Base-by-base conservation (phyloP, 2,888 invertebrate genomes). In the Drosophila tanythrix region DNA sequence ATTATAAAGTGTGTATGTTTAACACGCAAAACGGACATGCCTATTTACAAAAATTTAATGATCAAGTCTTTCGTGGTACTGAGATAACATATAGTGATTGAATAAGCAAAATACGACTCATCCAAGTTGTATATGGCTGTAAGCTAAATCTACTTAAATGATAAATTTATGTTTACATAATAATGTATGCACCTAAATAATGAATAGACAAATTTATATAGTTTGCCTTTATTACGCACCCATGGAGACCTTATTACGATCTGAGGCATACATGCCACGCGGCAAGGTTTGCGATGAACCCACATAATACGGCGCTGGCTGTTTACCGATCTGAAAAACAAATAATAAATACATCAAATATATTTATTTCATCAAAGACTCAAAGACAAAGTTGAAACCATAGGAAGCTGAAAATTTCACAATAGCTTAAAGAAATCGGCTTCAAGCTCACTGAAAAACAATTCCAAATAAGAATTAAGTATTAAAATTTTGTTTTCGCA, bases 241-340 rank as follows among this genome's bases (percentile, higher is more conserved):
- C 79, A 93, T 92, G 52, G 93, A 73, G 50, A 92, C 91, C 81
- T 93, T 93, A 70, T 90, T 93, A 40, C 93, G 92, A 79, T 93
- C 93, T 1, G 93, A 92, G 3, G 92, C 92, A 72, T 93, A 93
- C 85, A 95, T 96, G 76, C 94, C 93, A 48, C 93, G 92, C 10
- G 93, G 93, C 80, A 93, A 83, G 21, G 93, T 93, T 76, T 93
- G 93, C 36, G 93, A 92, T 29, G 91, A 90, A 40, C 93, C 93
- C 64, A 93, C 93, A 84, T 93, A 93, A 78, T 93, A 93, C 21
- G 93, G 93, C 53, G 93, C 93, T 53, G 88, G 80, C 63, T 91
- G 92, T 77, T 93, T 93, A 56, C 93, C 93, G 85, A 92, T 90
- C 93, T 93, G 81, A 25, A 83, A 82, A 15, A 61, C 48, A 64